Percentiles rank a stretch among this genome's conserved stretches.
phyloP scores from a whole-genome alignment of 2,888 invertebrate genomes.

The Drosophila neutralis region DNA sequence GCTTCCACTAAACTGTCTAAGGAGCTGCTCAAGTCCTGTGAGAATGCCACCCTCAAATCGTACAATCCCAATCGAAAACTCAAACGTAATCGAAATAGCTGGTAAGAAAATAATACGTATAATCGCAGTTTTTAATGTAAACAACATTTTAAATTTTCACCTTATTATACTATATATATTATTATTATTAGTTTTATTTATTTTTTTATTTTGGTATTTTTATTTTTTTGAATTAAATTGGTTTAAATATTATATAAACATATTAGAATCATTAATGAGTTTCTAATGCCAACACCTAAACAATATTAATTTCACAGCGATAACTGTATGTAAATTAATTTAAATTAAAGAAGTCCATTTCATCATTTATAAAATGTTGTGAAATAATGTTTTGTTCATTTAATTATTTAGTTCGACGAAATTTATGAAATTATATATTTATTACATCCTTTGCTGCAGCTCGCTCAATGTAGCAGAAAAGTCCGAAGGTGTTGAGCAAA shows the following conservation, averaged over 20 bases:
- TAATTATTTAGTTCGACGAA: neutral
- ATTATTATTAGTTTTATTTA: neutral
- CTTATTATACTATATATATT: no score
- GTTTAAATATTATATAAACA: no score
- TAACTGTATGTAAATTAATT: neutral
- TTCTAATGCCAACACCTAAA: neutral
- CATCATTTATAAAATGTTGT: neutral
- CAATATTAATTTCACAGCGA: neutral
- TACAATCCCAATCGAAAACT: constrained; percentile 85
- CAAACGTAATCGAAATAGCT: constrained; percentile 83
- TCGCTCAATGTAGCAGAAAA: constrained; percentile 66
- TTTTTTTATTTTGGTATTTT: neutral
- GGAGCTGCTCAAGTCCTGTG: constrained; percentile 72
- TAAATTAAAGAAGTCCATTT: neutral
- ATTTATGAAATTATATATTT: neutral
- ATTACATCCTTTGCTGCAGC: constrained; percentile 25
- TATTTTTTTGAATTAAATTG: neutral
- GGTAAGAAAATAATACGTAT: constrained; percentile 56
- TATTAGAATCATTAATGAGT: neutral
- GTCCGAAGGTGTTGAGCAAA: constrained; percentile 75
- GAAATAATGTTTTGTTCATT: neutral
- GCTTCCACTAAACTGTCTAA: constrained; percentile 66
- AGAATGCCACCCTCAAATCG: constrained; percentile 81
- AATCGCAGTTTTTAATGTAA: neutral
- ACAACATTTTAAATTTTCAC: neutral